A percentile compares a stretch with the other conserved stretches of the same genome.
Conservation (phyloP, 35 echinoderm and acorn worm species). For the Patiria miniata region DNA sequence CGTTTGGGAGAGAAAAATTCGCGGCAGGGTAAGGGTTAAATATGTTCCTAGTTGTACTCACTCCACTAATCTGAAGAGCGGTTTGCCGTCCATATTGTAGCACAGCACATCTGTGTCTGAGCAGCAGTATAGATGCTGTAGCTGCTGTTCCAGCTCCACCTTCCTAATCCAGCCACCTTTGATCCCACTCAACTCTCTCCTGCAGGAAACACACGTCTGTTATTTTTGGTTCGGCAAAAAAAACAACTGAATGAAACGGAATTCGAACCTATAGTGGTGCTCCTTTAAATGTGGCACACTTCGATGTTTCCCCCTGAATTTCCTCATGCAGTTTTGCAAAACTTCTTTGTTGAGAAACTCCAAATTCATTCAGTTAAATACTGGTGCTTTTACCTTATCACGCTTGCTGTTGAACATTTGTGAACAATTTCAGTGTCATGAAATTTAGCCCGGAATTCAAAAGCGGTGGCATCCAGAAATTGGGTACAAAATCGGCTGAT, state of each 20-base stretch:
- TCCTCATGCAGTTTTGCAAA: neutral
- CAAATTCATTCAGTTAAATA: too few relatives aligned
- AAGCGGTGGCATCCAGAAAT: too few relatives aligned
- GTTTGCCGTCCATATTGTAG: conserved; percentile 93
- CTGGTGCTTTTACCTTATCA: too few relatives aligned
- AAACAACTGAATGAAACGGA: neutral
- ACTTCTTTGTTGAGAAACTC: neutral
- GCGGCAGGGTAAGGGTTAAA: too few relatives aligned
- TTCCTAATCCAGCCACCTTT: conserved; percentile 94
- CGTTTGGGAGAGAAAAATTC: neutral
- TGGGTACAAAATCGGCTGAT: too few relatives aligned
- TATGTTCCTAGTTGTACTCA: conserved; percentile 7
- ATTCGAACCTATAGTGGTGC: neutral
- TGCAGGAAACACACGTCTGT: neutral
- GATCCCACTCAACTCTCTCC: conserved; percentile 81
- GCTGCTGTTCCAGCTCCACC: conserved; percentile 85
- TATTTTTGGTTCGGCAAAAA: neutral
- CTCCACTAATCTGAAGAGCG: conserved; percentile 74
- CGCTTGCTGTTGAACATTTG: too few relatives aligned
- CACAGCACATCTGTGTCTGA: conserved; percentile 85
- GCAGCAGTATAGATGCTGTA: conserved; percentile 95
- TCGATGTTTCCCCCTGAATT: too few relatives aligned
- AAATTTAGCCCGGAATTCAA: too few relatives aligned
- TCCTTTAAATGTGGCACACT: conserved; percentile 5
- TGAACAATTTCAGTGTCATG: too few relatives aligned